Percentiles rank a stretch among this genome's conserved stretches.
Evolutionary conservation across 2,113 vertebrate species (phyloP).

Genomic region (human): DNA sequence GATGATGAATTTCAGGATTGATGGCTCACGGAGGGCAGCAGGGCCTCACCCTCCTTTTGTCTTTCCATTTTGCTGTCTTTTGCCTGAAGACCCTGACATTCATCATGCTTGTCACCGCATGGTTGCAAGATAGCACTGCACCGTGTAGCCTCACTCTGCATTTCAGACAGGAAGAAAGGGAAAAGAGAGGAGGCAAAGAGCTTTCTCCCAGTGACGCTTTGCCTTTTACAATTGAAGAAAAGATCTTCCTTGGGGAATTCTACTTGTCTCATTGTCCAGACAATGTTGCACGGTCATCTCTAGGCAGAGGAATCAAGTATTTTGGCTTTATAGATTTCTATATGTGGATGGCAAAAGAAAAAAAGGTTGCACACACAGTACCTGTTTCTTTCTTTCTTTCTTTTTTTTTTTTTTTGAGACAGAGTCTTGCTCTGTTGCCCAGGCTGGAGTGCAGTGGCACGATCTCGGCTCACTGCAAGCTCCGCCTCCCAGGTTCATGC

Average conservation of each 20-base stretch:
- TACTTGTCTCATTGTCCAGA: neutral
- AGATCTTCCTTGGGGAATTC: neutral
- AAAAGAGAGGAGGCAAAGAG: neutral
- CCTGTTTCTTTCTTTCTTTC: neutral
- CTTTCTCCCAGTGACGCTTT: neutral
- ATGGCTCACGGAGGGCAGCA: neutral
- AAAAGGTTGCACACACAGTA: neutral
- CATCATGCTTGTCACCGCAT: too few relatives aligned
- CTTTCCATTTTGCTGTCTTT: neutral
- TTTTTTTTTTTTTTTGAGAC: too few relatives aligned
- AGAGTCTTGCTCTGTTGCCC: too few relatives aligned
- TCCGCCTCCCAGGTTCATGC: too few relatives aligned
- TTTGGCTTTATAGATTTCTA: neutral
- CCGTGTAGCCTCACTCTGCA: neutral
- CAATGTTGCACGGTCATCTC: neutral
- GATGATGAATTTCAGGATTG: neutral
- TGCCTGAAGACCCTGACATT: neutral
- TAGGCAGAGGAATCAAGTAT: neutral
- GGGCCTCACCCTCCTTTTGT: neutral
- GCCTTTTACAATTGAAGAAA: neutral
- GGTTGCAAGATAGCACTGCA: fast-evolving
- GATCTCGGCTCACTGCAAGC: too few relatives aligned
- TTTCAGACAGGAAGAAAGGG: neutral
- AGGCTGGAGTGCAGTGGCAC: too few relatives aligned
- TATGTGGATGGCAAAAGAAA: neutral